Base-by-base conservation (phyloP, 2,888 invertebrate genomes). In the Drosophila pseudotalamancana region DNA sequence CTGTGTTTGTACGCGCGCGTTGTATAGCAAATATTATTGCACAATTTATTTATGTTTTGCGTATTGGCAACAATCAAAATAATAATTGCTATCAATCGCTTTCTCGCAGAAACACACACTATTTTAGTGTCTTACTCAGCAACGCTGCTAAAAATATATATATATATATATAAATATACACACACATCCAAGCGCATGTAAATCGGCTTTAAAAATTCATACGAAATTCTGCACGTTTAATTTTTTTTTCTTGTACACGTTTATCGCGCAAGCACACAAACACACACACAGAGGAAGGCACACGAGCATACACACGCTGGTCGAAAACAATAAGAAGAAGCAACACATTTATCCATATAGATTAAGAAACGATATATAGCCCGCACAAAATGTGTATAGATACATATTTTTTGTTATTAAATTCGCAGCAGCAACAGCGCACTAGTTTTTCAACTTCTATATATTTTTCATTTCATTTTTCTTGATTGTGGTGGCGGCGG, bases 201-300 rank as follows among this genome's bases (percentile, higher is more conserved):
- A 74, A 70, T 84, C 62, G 74, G 65, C 81, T 84, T 84, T 80
- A 81, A 80, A 75, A 81, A 73, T 68, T 84, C 62, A 84, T 66
- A 63, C 57, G 71, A 80, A 83, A 81, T 84, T 80, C 78, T 71
- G 79, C 79, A 80, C 79, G 79, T 84, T 80, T 81, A 71, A 77
- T 43, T 43, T 75, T 78, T 78, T 77, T 83, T 75, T 77, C 57
- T 67, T 77, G 84, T 77, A 84, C 79, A 79, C 79, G 79, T 79
- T 79, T 80, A 80, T 84, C 70, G 70, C 73, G 59, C 65, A 79
- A 69, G 60, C 64, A 65, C 68, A 62, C 63, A 62, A 54, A 64
- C 59, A 65, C 12, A 35, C 18, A 57, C 29, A 55, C 49, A 45
- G 9, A n/a, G n/a, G n/a, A n/a, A n/a, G n/a, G 27, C n/a, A 35